phyloP scores from a whole-genome alignment of 2,888 invertebrate genomes.

The Eremobia ochroleuca region DNA sequence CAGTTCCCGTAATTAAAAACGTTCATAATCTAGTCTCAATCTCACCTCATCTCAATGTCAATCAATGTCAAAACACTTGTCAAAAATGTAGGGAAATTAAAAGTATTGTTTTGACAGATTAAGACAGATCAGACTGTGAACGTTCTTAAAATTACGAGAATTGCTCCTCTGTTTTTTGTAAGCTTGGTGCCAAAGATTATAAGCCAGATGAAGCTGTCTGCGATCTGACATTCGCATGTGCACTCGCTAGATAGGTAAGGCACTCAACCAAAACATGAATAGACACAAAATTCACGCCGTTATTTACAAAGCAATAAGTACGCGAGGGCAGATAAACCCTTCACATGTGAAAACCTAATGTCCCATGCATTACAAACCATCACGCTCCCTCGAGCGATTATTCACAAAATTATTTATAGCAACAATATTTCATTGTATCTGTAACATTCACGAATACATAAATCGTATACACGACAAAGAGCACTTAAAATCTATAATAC shows the following conservation, averaged over 20 bases:
- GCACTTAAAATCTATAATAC: slow-evolving; percentile 71
- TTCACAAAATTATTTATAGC: slow-evolving; percentile 75
- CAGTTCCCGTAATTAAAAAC: too few species aligned
- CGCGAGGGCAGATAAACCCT: slow-evolving; percentile 31
- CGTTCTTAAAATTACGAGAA: too few species aligned
- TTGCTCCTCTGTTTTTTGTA: neutral
- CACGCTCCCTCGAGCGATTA: slow-evolving; percentile 58
- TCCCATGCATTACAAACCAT: slow-evolving; percentile 56
- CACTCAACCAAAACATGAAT: neutral
- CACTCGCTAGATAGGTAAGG: neutral
- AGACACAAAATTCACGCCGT: neutral
- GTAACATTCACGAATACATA: slow-evolving; percentile 65
- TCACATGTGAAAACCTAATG: slow-evolving; percentile 46
- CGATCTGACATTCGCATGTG: neutral
- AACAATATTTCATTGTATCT: slow-evolving; percentile 66
- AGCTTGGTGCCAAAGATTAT: neutral
- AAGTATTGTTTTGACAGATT: too few species aligned
- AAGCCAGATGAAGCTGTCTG: neutral
- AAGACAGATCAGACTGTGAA: too few species aligned
- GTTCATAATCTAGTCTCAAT: too few species aligned
- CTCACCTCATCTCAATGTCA: too few species aligned
- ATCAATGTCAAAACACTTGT: too few species aligned
- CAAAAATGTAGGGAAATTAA: too few species aligned
- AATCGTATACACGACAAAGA: slow-evolving; percentile 62
- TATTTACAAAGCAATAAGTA: slow-evolving; percentile 25